Percentiles rank a stretch among this genome's conserved stretches.
phyloP scores from a whole-genome alignment of 2,113 vertebrate species.

The Zosterops borbonicus region DNA sequence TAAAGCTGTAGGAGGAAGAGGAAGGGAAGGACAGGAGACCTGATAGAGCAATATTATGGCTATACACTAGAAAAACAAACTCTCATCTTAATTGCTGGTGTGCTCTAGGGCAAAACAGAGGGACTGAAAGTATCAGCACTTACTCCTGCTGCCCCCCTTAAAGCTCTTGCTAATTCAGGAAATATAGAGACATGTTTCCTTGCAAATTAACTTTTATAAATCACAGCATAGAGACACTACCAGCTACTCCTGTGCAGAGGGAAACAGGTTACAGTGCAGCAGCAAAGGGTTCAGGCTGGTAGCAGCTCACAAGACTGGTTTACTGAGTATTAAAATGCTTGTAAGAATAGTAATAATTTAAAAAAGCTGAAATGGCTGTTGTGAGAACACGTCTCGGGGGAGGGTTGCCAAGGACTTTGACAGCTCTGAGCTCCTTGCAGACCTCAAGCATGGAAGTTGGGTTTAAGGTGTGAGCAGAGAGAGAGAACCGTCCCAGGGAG shows the following conservation, averaged over 20 bases:
- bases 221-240: not conserved
- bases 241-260: not conserved
- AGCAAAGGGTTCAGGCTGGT: not conserved
- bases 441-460: not conserved
- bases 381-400: not conserved
- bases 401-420: not conserved
- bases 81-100: not conserved
- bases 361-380: not conserved
- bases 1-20: not conserved
- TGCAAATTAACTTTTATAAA: not conserved
- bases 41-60: not conserved
- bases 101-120: not conserved
- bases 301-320: not conserved
- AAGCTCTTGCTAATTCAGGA: not conserved
- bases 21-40: not conserved
- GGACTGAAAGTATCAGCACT: not conserved
- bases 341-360: not conserved
- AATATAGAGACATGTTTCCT: not conserved
- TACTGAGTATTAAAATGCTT: not conserved
- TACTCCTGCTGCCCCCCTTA: not conserved
- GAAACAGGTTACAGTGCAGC: not conserved
- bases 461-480: not conserved
- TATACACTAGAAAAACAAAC: not conserved
- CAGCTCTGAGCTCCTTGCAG: not conserved
- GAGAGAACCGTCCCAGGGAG: not conserved